Percentiles rank a stretch among this genome's conserved stretches.
These are phyloP conservation scores for Agelastica alni DNA, from an alignment of 2,888 invertebrate species.

Conservation along the genomic window DNA sequence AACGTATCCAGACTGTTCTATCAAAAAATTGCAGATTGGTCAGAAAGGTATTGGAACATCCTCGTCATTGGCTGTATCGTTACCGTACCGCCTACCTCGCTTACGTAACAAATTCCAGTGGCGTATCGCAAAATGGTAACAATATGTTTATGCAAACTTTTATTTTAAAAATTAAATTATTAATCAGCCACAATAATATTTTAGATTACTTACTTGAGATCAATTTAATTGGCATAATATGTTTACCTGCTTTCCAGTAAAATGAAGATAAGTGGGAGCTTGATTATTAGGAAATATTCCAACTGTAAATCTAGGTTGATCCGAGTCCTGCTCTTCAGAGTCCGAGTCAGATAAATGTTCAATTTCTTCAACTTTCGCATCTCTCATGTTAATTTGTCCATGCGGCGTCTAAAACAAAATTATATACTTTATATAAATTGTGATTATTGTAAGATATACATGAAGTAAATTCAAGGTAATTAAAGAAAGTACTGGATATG, in stretches of 20 bases:
- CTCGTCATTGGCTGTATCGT: not conserved
- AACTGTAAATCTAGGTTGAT: conserved; percentile 80
- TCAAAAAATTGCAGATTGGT: too few relatives aligned
- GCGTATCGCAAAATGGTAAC: too few relatives aligned
- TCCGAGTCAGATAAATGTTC: conserved; percentile 92
- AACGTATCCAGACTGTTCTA: too few relatives aligned
- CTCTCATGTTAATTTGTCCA: conserved; percentile 94
- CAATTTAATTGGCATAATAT: too few relatives aligned
- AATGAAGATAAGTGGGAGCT: conserved; percentile 92
- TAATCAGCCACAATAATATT: too few relatives aligned
- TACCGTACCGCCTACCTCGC: too few relatives aligned
- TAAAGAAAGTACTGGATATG: not conserved
- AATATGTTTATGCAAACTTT: too few relatives aligned
- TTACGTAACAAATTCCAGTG: too few relatives aligned
- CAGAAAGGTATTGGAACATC: too few relatives aligned
- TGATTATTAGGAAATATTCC: conserved; percentile 93
- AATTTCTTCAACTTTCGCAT: conserved; percentile 93
- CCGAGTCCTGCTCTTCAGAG: conserved; percentile 82
- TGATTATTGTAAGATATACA: not conserved
- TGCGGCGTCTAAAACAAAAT: conserved; percentile 74
- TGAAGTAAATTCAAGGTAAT: not conserved
- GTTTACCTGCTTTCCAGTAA: conserved; percentile 79
- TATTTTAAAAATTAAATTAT: too few relatives aligned
- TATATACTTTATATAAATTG: not conserved
- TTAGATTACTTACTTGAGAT: too few relatives aligned